Base-by-base conservation (phyloP, 2,888 invertebrate species). In the Erynnis tages region DNA sequence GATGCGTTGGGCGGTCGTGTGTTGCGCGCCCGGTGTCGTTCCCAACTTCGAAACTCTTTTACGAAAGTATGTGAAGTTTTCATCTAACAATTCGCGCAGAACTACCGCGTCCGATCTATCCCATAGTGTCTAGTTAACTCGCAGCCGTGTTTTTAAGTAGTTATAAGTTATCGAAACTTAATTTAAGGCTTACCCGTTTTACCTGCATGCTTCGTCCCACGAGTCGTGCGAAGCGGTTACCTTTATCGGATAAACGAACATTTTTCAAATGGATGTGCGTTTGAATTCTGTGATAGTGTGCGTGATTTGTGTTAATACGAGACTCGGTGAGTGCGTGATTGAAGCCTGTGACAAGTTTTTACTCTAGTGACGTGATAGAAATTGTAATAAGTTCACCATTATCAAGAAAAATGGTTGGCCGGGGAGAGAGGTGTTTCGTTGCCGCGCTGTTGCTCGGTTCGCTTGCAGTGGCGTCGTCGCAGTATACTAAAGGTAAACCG, bases 221-320 rank as follows among this genome's bases (percentile, higher is more conserved):
- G 83, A 79, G 72, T 76, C 71, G 73, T 68, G 79, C 76, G 73
- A 75, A 79, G 82, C 84, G 82, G 84, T 82, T 81, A 79, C 78
- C 79, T 78, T 79, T 84, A 82, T 85, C 80, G 85, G 84, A 85
- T 84, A 85, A 87, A 87, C 85, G 87, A 79, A 88, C 81, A 83
- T 82, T 85, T 87, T 88, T 87, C 83, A 87, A 88, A 89, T 89
- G 86, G 83, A 86, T 85, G 85, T 86, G 86, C 80, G 82, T 83
- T 84, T 77, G 69, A 78, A 76, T 79, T 74, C 65, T 80, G 88
- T 83, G 85, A 81, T 82, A 81, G 85, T 86, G 88, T 84, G 79
- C 79, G 84, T 86, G 82, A 73, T 81, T 76, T 79, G 82, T 86
- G 86, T 76, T 66, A 68, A 72, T 76, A 73, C 73, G 71, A 77